These are phyloP conservation scores for Nematolebias whitei DNA, from an alignment of 2,113 vertebrate genomes.

Conservation along the genomic window DNA sequence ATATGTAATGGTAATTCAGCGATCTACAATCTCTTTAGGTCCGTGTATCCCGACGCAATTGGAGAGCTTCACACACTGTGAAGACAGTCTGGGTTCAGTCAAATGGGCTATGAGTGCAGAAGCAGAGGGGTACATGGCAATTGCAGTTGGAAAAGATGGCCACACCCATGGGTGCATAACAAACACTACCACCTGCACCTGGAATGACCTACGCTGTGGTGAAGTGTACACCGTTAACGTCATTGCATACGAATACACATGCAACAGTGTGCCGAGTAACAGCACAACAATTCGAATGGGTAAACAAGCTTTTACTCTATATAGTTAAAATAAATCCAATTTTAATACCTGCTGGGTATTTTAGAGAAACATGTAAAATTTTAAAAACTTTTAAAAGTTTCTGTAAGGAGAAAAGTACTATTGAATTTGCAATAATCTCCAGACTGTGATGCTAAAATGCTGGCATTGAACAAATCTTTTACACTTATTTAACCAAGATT, in stretches of 20 bases:
- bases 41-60: conserved; percentile 73
- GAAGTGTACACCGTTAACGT: conserved; percentile 69
- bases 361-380: too few relatives aligned
- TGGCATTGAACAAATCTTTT: background rate
- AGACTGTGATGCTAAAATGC: too few relatives aligned
- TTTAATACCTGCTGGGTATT: background rate
- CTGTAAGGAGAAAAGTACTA: too few relatives aligned
- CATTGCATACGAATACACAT: conserved; percentile 57
- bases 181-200: conserved; percentile 66
- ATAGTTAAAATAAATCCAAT: background rate
- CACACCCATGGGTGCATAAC: conserved; percentile 61
- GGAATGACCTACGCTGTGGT: conserved; percentile 76
- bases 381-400: too few relatives aligned
- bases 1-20: background rate
- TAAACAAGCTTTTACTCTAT: conserved; percentile 30
- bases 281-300: conserved; percentile 73
- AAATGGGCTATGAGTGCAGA: conserved; percentile 73
- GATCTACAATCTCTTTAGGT: conserved; percentile 36
- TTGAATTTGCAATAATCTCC: too few relatives aligned
- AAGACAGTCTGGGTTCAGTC: conserved; percentile 65
- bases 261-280: conserved; percentile 74
- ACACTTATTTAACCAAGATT: background rate
- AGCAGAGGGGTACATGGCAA: conserved; percentile 69
- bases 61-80: conserved; percentile 62
- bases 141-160: conserved; percentile 64